A percentile compares a stretch with the other conserved stretches of the same genome.
phyloP scores from a whole-genome alignment of 2,797 vertebrate genomes.

The Nyctalus aviator region DNA sequence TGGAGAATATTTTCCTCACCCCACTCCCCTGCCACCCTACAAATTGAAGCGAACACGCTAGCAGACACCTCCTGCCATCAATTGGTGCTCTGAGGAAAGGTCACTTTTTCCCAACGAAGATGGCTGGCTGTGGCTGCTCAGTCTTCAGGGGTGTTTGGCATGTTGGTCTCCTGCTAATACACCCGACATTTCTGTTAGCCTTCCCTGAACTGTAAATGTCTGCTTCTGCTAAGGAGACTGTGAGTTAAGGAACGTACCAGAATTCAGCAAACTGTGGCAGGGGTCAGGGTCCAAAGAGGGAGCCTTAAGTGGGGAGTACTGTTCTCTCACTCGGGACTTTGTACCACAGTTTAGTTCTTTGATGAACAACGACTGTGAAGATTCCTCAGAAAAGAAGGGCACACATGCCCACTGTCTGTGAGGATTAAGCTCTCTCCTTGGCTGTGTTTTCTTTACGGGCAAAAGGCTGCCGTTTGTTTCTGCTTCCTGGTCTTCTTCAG shows the following conservation, averaged over 20 bases:
- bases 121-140: not conserved
- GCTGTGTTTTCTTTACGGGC: slow-evolving; percentile 3
- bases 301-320: not conserved
- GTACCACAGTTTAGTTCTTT: not conserved
- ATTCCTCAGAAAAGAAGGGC: slow-evolving; percentile 6
- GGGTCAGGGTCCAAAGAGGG: not conserved
- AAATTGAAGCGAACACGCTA: not conserved
- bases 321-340: not conserved
- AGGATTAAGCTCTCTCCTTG: not conserved
- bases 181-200: not conserved
- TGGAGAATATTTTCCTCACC: not conserved
- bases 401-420: not conserved
- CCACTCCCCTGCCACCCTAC: not conserved
- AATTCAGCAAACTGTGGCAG: not conserved
- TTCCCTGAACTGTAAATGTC: not conserved
- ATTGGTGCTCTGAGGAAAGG: not conserved
- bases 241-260: not conserved
- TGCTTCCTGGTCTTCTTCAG: not conserved
- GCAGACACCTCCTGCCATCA: not conserved
- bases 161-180: not conserved
- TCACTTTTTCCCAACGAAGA: not conserved
- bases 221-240: not conserved
- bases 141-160: not conserved
- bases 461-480: slow-evolving; percentile 15
- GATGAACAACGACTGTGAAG: not conserved